A percentile compares a stretch with the other conserved stretches of the same genome.
Evolutionary conservation across 2,888 invertebrate genomes (phyloP).

Genomic region (Andrena praecox): DNA sequence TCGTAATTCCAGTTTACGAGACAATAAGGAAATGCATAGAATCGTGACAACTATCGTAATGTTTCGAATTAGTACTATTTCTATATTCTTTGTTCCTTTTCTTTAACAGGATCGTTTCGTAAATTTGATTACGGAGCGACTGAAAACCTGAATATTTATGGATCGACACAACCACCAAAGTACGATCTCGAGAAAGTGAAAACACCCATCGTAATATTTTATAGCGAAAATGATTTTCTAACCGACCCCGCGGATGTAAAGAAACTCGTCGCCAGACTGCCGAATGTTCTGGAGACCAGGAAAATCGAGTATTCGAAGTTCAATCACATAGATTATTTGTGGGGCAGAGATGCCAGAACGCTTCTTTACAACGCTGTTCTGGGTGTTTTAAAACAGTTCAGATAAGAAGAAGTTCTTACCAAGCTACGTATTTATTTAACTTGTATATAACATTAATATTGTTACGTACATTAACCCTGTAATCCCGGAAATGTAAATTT

Average conservation of each 20-base stretch:
- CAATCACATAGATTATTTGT: constrained; percentile 82
- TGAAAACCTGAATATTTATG: constrained; percentile 85
- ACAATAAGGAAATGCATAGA: neutral
- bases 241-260: constrained; percentile 84
- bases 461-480: neutral
- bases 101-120: constrained; percentile 86
- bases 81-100: neutral
- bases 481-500: neutral
- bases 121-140: constrained; percentile 87
- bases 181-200: constrained; percentile 88
- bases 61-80: neutral
- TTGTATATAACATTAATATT: constrained; percentile 16
- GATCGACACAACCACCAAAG: constrained; percentile 86
- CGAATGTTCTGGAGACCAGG: constrained; percentile 77
- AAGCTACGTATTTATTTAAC: constrained; percentile 21
- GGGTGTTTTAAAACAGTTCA: constrained; percentile 66
- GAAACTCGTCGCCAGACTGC: constrained; percentile 76
- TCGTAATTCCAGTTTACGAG: neutral
- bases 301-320: constrained; percentile 80
- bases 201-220: constrained; percentile 87
- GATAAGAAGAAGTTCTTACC: constrained; percentile 34
- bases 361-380: constrained; percentile 78
- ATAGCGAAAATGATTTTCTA: constrained; percentile 88
- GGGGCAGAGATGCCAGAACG: constrained; percentile 80
- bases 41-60: neutral